Base-by-base conservation (phyloP, 2,113 vertebrate species). In the Canis aureus region DNA sequence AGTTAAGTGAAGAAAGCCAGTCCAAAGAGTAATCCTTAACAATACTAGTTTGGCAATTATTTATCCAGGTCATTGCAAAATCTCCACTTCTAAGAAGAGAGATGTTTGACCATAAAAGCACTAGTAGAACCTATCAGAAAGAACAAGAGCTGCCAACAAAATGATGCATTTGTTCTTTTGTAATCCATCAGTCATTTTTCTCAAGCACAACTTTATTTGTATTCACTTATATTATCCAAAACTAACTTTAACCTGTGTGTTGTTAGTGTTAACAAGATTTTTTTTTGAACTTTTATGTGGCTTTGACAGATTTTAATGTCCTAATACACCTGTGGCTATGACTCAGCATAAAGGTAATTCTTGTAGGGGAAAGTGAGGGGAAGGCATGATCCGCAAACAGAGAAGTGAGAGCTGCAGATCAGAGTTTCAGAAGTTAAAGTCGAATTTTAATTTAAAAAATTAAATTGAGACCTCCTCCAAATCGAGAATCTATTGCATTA, bases 401-500 rank as follows among this genome's bases (percentile, higher is more conserved):
- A 59, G 25, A 8, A 85, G 4, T 59, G 64, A 66, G 25, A 81
- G 19, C 4, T 32, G 71, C 2, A 20, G 2, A 95, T 91, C 8
- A 96, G 51, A 93, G 95, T 95, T 93, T 86, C 73, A 97, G 38
- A 93, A 82, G 29, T 62, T 2, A 43, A 78, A 64, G n/a, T 19
- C 0, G 2, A 81, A 82, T 69, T 93, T 86, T 51, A 49, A 88
- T 60, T 94, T 86, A 66, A 53, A 86, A 92, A 95, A 86, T 12
- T 12, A 60, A 13, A 51, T 8, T 78, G 23, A 89, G n/a, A 53
- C 32, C 51, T 66, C 85, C 20, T 79, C 32, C 49, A 92, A 66
- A 57, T 49, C 80, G 57, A 74, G 20, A 95, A 81, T 66, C 19
- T 57, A 74, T 10, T 82, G 17, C 67, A 67, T 93, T 91, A 79